Percentiles rank a stretch among this genome's conserved stretches.
Evolutionary conservation across 2,797 vertebrate species (phyloP).

Genomic region (Silurus lanzhouensis): DNA sequence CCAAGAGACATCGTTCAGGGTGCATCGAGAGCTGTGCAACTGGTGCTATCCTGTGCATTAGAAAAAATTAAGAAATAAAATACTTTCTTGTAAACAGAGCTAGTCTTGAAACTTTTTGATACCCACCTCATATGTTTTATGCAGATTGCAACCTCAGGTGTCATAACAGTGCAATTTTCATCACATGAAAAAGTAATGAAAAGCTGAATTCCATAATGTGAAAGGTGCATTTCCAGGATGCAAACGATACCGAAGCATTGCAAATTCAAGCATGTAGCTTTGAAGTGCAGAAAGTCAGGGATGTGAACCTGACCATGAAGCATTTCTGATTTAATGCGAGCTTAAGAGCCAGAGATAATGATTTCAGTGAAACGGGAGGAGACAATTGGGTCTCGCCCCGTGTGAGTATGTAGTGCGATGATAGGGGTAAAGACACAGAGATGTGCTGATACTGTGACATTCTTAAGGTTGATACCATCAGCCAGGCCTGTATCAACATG

Average conservation of each 20-base stretch:
- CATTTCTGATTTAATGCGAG: not conserved
- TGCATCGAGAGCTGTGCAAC: no score
- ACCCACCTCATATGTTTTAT: not conserved
- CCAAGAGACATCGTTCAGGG: no score
- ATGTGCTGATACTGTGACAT: slow-evolving; percentile 74
- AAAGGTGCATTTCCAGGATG: not conserved
- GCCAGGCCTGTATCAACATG: slow-evolving; percentile 69
- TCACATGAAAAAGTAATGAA: not conserved
- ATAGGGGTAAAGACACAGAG: slow-evolving; percentile 69
- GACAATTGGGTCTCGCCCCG: slow-evolving; percentile 52
- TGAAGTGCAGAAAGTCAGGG: not conserved
- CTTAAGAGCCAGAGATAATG: slow-evolving; percentile 14
- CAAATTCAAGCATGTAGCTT: not conserved
- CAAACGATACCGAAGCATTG: no score
- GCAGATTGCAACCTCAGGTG: not conserved
- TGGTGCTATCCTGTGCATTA: no score
- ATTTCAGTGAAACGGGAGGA: slow-evolving; percentile 26
- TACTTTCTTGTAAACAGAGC: no score
- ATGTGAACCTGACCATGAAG: not conserved
- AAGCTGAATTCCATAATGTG: not conserved
- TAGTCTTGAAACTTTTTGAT: no score
- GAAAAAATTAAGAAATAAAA: no score
- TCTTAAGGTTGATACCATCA: slow-evolving; percentile 73
- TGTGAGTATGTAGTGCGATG: slow-evolving; percentile 55
- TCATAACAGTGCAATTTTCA: not conserved